Evolutionary conservation across 2,888 invertebrate species (phyloP).

Genomic region (Cetonia aurata): DNA sequence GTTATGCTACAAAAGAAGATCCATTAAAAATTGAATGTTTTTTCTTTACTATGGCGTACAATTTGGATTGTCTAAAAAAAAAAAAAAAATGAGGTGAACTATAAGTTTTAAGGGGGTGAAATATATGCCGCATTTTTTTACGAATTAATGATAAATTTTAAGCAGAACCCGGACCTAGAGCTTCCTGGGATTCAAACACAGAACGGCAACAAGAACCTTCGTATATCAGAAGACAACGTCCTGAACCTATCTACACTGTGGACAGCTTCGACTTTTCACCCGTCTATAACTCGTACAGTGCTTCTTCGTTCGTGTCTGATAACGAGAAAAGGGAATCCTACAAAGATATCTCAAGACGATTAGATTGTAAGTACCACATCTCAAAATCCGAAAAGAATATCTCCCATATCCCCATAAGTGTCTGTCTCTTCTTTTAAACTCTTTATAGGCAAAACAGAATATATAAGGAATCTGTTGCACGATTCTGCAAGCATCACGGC

Average conservation of each 20-base stretch:
- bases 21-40: no score
- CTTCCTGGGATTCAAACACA: conserved; percentile 64
- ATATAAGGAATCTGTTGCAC: conserved; percentile 64
- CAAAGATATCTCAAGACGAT: conserved; percentile 63
- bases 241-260: conserved; percentile 49
- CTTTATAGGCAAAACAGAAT: conserved; percentile 64
- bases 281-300: conserved; percentile 50
- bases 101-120: no score
- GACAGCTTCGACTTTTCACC: conserved; percentile 52
- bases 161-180: conserved; percentile 68
- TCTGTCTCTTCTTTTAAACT: neutral
- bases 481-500: conserved; percentile 65
- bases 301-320: conserved; percentile 52
- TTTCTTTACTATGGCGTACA: no score
- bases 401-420: no score
- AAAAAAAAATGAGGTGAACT: no score
- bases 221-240: conserved; percentile 50
- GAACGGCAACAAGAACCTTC: conserved; percentile 49
- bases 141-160: conserved; percentile 14
- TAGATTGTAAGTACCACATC: conserved; percentile 60
- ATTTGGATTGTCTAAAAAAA: no score
- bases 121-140: conserved; percentile 26
- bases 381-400: no score
- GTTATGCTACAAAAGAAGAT: no score
- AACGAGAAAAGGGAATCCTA: conserved; percentile 63